Base-by-base conservation (phyloP, 2,797 vertebrate species). In the Naso thynnoides region DNA sequence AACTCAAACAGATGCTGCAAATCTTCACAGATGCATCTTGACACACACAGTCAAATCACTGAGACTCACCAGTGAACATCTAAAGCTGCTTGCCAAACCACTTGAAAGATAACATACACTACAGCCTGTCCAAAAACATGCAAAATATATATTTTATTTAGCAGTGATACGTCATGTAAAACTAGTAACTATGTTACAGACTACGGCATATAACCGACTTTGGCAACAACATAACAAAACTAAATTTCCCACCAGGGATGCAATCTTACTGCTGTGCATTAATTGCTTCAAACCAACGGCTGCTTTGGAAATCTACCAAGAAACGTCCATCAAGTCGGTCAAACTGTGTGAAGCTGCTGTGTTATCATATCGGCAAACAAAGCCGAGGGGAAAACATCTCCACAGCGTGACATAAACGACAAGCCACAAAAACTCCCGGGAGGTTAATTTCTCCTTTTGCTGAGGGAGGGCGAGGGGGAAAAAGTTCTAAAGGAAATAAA, bases 301-400 rank as follows among this genome's bases (percentile, higher is more conserved):
- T 63, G 67, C 66, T 76, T 52, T 76, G 79, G 78, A 76, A 73
- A 47, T 44, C 39, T 19, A 29, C 72, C 78, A 77, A 64, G 21
- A 81, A 57, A 14, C 1, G n/a, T 79, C 79, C 59, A 69, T 71
- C 61, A 71, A 27, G 42, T 10, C 2, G 67, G 63, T 68, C 74
- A 47, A 48, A 81, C 66, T 5, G 73, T 76, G 67, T 7, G 4
- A 10, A n/a, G 55, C 61, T 58, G 80, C 68, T 58, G 73, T 14
- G 76, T 26, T 45, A 54, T 82, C 69, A 73, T 61, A 45, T 64
- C 55, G 64, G 54, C 54, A 64, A 47, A 69, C 53, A 42, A 55
- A 55, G 50, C 78, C 2, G 24, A 50, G 55, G 57, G 53, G 18
- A 8, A 45, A 52, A 63, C 66, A 21, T 36, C 58, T 48, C 52